These are phyloP conservation scores for Drosophila sp. DNA, from an alignment of 1,140 invertebrate genomes.

Conservation along the genomic window DNA sequence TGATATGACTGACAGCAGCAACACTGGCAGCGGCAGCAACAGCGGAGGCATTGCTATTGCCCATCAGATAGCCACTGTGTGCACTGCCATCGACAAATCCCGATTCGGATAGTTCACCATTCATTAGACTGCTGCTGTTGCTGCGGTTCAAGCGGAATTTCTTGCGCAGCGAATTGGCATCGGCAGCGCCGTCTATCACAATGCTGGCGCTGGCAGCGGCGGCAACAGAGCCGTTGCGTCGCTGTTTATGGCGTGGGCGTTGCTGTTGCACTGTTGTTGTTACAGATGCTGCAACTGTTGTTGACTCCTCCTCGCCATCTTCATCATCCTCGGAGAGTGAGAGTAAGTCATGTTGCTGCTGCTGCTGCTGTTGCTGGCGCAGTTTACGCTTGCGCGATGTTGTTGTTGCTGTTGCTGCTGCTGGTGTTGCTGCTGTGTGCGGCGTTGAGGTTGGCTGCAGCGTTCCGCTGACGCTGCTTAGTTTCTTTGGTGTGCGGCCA, in stretches of 20 bases:
- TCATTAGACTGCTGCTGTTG: conserved; percentile 18
- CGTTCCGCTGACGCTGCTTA: conserved; percentile 54
- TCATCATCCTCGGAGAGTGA: conserved; percentile 34
- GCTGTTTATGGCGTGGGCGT: conserved; percentile 66
- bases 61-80: conserved; percentile 51
- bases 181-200: conserved; percentile 65
- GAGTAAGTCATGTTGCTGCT: conserved; percentile 29
- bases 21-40: not conserved
- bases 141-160: conserved; percentile 77
- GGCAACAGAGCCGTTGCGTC: conserved; percentile 39
- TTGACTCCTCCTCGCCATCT: conserved; percentile 4
- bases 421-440: conserved; percentile 33
- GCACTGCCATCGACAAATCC: conserved; percentile 75
- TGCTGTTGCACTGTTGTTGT: conserved; percentile 24
- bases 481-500: conserved; percentile 78
- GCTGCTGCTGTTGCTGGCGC: conserved; percentile 52
- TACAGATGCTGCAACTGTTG: conserved; percentile 29
- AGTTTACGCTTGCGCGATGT: conserved; percentile 65
- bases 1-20: conserved; percentile 18
- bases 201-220: conserved; percentile 69
- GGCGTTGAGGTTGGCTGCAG: conserved; percentile 74
- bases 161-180: conserved; percentile 76
- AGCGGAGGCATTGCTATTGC: conserved; percentile 40
- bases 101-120: conserved; percentile 61
- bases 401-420: conserved; percentile 13